phyloP scores from a whole-genome alignment of 2,113 vertebrate genomes.

The Lepus europaeus region DNA sequence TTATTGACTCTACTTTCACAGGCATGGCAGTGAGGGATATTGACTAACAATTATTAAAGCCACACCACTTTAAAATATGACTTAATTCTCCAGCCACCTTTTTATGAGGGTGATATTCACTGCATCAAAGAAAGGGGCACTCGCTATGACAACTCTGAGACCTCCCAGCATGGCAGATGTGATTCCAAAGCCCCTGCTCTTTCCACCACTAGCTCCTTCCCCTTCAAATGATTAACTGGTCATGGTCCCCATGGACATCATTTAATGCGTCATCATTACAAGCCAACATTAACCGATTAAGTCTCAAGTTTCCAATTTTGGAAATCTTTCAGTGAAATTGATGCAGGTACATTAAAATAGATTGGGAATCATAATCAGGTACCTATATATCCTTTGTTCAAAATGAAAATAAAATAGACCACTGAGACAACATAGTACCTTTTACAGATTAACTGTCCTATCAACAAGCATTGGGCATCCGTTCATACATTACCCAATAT shows the following conservation, averaged over 20 bases:
- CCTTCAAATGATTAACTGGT: background rate
- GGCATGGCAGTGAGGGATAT: background rate
- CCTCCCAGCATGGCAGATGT: background rate
- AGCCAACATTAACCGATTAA: background rate
- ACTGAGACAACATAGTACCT: too few relatives aligned
- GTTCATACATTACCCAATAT: too few relatives aligned
- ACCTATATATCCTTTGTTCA: too few relatives aligned
- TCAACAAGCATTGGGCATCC: too few relatives aligned
- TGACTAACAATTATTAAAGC: conserved; percentile 18
- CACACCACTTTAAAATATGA: background rate
- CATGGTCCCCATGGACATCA: background rate
- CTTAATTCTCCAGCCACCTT: background rate
- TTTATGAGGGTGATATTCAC: background rate
- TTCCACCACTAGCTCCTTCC: background rate
- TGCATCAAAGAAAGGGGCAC: background rate
- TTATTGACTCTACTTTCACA: conserved; percentile 61
- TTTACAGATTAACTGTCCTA: too few relatives aligned
- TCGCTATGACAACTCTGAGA: background rate
- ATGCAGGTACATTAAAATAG: too few relatives aligned
- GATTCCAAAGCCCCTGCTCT: background rate
- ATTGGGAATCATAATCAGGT: too few relatives aligned
- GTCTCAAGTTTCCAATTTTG: too few relatives aligned
- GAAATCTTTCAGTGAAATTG: too few relatives aligned
- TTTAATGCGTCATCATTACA: background rate
- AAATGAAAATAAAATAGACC: too few relatives aligned